Evolutionary conservation across 2,888 invertebrate genomes (phyloP), one percentile per base, ranked within the genome.

Genomic region (Taphrorychus bicolor): DNA sequence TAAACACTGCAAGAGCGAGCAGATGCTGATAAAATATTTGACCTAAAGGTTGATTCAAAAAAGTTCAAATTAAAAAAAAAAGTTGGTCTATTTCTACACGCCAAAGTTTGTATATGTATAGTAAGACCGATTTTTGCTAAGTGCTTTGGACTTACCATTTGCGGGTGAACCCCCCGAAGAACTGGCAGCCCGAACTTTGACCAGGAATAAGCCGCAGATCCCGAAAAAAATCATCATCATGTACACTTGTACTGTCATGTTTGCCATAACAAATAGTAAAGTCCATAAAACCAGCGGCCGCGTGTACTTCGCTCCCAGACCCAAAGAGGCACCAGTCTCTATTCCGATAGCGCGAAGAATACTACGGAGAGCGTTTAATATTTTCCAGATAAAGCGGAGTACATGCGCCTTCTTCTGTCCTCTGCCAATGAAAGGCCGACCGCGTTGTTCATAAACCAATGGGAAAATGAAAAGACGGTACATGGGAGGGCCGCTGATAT

Each of bases 401-500:
- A 76, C 81, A 80, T 81, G 81, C 81, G 82, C 80, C 73, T 70
- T 78, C 74, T 71, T 74, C 74, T 74, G 71, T 73, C 73, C 73
- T 71, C 75, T 75, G 76, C 82, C 82, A 82, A 82, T 82, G 76
- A 77, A 75, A 76, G 72, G 77, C 76, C 79, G 73, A 79, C 80
- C 77, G 76, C 78, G 76, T 75, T 76, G 77, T 52, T 40, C 78
- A 79, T 78, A 81, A 81, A 80, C 82, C 82, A 82, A 82, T 82
- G 75, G 80, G 79, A 79, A 78, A 78, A 79, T 78, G 78, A 80
- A 81, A 82, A 81, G 81, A 81, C 80, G 81, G 79, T 78, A 79
- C 80, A 81, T 82, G 82, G 81, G 81, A 80, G 81, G 81, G 75
- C 72, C 81, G 74, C 76, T 73, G 71, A 77, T 79, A 81, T 80